These are phyloP conservation scores for Atrina japonica DNA, from an alignment of 2,888 invertebrate species.

Conservation along the genomic window DNA sequence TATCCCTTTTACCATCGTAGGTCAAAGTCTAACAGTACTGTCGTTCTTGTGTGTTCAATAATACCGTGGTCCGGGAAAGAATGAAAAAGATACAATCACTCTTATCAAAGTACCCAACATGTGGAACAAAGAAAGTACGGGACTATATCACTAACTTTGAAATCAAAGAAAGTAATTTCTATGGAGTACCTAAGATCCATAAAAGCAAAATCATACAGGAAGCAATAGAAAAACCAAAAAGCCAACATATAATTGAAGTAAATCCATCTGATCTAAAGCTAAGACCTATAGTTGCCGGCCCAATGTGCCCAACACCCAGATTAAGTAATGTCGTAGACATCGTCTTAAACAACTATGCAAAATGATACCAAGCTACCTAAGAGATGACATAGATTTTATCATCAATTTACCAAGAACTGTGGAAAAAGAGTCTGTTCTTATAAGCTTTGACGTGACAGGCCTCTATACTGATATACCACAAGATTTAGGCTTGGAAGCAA, in stretches of 20 bases:
- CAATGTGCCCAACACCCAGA: neutral
- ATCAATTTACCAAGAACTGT: neutral
- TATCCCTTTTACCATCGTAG: too few relatives aligned
- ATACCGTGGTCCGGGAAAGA: too few relatives aligned
- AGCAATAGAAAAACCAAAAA: neutral
- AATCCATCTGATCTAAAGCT: neutral
- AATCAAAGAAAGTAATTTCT: neutral
- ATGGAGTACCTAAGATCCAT: neutral
- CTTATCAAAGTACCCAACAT: too few relatives aligned
- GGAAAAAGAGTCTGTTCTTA: constrained; percentile 8
- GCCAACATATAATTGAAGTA: neutral
- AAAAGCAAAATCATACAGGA: neutral
- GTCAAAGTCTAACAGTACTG: too few relatives aligned
- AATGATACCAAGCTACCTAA: neutral
- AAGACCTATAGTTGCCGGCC: too few relatives aligned
- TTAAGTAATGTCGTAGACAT: neutral
- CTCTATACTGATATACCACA: constrained; percentile 34
- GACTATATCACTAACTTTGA: constrained; percentile 4
- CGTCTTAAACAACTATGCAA: too few relatives aligned
- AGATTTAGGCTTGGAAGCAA: constrained; percentile 26
- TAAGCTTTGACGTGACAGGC: constrained; percentile 31
- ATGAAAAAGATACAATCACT: too few relatives aligned
- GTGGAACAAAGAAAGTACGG: neutral
- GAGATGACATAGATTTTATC: neutral
- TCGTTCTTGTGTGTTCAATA: too few relatives aligned